Evolutionary conservation across 2,797 vertebrate genomes (phyloP).

Genomic region (Sebastes jordani): DNA sequence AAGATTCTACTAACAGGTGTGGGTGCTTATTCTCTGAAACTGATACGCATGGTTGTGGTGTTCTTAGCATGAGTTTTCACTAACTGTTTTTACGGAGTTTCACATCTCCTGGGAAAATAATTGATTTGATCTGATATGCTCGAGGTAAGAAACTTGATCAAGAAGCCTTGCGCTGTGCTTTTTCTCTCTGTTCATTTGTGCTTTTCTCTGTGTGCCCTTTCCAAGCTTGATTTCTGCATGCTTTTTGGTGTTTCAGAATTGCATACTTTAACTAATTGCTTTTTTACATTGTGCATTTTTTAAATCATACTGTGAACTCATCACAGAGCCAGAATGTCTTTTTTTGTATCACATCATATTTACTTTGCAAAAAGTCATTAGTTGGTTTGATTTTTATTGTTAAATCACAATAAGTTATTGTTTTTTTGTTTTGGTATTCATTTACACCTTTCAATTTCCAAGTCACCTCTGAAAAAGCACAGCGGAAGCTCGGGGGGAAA

Average conservation of each 20-base stretch:
- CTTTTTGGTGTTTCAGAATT: slow-evolving; percentile 78
- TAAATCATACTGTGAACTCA: neutral
- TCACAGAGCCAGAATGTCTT: neutral
- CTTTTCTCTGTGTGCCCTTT: slow-evolving; percentile 55
- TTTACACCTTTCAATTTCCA: slow-evolving; percentile 31
- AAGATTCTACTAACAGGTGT: slow-evolving; percentile 71
- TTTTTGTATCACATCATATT: slow-evolving; percentile 4
- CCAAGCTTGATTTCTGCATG: slow-evolving; percentile 76
- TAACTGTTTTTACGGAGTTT: slow-evolving; percentile 89
- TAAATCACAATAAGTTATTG: neutral
- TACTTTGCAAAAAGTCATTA: neutral
- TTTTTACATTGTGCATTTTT: slow-evolving; percentile 62
- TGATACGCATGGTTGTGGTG: slow-evolving; percentile 84
- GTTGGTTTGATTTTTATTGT: neutral
- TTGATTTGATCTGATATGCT: slow-evolving; percentile 66
- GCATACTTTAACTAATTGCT: slow-evolving; percentile 66
- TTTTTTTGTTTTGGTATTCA: neutral
- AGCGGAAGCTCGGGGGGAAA: slow-evolving; percentile 72
- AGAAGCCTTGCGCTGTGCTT: slow-evolving; percentile 86
- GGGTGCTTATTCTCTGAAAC: slow-evolving; percentile 64
- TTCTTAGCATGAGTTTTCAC: slow-evolving; percentile 85
- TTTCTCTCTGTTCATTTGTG: slow-evolving; percentile 69
- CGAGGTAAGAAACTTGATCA: slow-evolving; percentile 66
- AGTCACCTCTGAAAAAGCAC: slow-evolving; percentile 81
- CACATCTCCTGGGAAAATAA: slow-evolving; percentile 92